These are phyloP conservation scores for Nannoperca obscura DNA, from an alignment of 2,797 vertebrate genomes.

Conservation along the genomic window DNA sequence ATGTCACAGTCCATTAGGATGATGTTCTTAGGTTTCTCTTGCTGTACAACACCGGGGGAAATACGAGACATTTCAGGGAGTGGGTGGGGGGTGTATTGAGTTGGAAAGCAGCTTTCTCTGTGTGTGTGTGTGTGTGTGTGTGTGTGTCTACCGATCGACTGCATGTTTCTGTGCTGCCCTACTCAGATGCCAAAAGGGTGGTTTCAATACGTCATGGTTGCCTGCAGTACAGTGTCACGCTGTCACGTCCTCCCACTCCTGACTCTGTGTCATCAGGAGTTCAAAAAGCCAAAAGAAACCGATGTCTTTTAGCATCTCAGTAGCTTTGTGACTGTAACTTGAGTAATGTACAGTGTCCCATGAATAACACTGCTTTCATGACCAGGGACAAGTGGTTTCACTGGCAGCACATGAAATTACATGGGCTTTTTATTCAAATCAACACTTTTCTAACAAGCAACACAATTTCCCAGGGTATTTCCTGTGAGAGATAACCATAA, in stretches of 20 bases:
- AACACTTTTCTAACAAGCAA: neutral
- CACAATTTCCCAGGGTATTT: constrained; percentile 18
- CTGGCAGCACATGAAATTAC: neutral
- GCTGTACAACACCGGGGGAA: constrained; percentile 14
- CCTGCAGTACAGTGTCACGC: constrained; percentile 29
- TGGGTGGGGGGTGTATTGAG: constrained; percentile 14
- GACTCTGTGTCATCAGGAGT: constrained; percentile 25
- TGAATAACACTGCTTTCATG: neutral
- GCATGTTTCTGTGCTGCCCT: constrained; percentile 30
- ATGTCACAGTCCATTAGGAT: constrained; percentile 64
- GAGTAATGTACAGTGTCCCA: neutral
- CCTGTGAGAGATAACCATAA: neutral
- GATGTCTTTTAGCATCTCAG: neutral
- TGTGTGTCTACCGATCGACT: constrained; percentile 17
- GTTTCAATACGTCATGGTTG: constrained; percentile 41
- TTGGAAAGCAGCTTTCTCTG: constrained; percentile 26
- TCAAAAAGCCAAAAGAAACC: constrained; percentile 30
- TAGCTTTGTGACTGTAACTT: neutral
- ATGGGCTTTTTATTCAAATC: neutral
- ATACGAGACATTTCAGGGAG: neutral
- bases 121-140: constrained; percentile 6
- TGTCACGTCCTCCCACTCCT: constrained; percentile 39
- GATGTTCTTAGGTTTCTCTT: constrained; percentile 56
- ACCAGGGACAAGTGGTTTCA: constrained; percentile 6
- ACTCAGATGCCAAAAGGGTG: constrained; percentile 14